Conservation (phyloP, 2,113 vertebrate genomes). For the Coracopsis vasa region DNA sequence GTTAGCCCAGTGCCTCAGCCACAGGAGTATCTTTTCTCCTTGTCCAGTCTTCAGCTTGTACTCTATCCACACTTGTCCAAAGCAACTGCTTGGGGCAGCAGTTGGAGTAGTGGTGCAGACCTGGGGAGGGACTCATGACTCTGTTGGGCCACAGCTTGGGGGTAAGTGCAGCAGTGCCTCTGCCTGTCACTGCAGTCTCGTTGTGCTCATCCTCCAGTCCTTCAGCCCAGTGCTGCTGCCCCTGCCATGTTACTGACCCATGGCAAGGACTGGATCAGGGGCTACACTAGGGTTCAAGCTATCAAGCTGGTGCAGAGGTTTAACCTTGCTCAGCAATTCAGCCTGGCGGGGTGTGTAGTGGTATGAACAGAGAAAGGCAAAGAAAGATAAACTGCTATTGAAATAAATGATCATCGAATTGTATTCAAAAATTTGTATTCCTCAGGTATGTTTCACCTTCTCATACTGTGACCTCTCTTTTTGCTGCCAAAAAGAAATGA, state of each 20-base stretch:
- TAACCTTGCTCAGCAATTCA: not conserved
- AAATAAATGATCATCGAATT: not conserved
- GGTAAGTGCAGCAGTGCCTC: not conserved
- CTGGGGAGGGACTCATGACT: accelerated
- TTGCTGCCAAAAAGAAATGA: not conserved
- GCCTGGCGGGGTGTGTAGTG: not conserved
- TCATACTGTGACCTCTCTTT: not conserved
- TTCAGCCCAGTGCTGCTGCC: not conserved
- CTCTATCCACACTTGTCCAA: not conserved
- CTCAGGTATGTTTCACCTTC: not conserved
- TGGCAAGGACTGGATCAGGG: not conserved
- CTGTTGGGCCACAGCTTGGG: not conserved
- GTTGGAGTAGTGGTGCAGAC: not conserved
- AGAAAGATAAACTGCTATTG: not conserved
- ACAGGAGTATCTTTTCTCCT: not conserved
- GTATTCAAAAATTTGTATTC: not conserved
- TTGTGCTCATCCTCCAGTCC: not conserved
- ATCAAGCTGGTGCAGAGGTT: not conserved
- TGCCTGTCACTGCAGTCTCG: not conserved
- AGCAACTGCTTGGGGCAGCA: not conserved
- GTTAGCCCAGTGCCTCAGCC: not conserved
- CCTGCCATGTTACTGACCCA: not conserved
- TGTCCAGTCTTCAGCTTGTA: accelerated
- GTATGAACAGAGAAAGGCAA: not conserved
- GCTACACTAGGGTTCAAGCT: not conserved